A percentile compares a stretch with the other conserved stretches of the same genome.
Evolutionary conservation across 2,113 vertebrate genomes (phyloP).

Genomic region (Danionella cerebrum): DNA sequence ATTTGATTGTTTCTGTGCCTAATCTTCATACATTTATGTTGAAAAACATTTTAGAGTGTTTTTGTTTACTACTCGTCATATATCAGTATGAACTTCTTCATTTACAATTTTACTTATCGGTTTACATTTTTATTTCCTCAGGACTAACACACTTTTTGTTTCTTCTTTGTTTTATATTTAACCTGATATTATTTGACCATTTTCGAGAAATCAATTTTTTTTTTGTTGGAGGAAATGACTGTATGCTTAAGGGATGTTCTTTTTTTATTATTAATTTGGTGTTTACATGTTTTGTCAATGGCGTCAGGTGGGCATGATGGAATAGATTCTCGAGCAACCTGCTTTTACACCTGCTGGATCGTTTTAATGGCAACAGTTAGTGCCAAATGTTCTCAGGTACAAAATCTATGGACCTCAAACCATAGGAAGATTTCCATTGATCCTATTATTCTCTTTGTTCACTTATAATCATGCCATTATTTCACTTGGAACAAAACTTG

Average conservation of each 20-base stretch:
- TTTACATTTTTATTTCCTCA: not conserved
- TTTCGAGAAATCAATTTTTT: not conserved
- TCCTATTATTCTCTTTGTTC: constrained; percentile 35
- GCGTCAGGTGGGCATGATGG: constrained; percentile 46
- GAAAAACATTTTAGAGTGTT: not conserved
- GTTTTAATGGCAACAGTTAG: constrained; percentile 14
- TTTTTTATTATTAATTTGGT: not conserved
- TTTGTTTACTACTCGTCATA: not conserved
- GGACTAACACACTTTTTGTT: not conserved
- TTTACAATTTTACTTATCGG: not conserved
- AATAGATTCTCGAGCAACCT: constrained; percentile 49
- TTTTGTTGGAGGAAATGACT: not conserved
- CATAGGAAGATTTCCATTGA: constrained; percentile 32
- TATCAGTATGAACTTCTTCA: not conserved
- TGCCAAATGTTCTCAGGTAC: constrained; percentile 42
- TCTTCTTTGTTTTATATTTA: too few relatives aligned
- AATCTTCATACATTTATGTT: not conserved
- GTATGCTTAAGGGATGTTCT: not conserved
- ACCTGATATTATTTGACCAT: too few relatives aligned
- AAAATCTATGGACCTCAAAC: constrained; percentile 30
- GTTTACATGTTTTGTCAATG: not conserved
- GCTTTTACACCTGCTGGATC: constrained; percentile 14
- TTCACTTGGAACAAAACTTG: constrained; percentile 30
- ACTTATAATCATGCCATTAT: constrained; percentile 36
- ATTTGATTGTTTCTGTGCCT: too few relatives aligned